Conservation (phyloP, 1,140 invertebrate species). For the Drosophila prosaltans region DNA sequence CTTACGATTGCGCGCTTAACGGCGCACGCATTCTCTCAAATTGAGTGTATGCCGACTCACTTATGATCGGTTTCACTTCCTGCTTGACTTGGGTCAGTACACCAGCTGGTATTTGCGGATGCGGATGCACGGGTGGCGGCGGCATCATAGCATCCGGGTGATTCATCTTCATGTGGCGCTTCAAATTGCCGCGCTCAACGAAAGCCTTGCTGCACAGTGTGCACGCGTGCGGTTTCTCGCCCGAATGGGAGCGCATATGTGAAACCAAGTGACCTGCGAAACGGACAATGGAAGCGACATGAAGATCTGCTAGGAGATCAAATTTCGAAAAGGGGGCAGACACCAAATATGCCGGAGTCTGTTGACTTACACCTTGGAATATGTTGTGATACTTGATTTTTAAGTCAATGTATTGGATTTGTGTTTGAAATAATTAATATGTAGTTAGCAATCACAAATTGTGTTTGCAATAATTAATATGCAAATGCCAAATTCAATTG, state of each 20-base stretch:
- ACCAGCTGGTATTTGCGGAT: conserved; percentile 82
- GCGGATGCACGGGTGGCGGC: conserved; percentile 80
- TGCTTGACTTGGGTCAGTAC: conserved; percentile 81
- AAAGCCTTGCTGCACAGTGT: conserved; percentile 91
- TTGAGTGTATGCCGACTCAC: conserved; percentile 68
- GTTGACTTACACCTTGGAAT: background rate
- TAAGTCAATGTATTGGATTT: background rate
- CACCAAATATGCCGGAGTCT: background rate
- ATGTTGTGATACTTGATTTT: background rate
- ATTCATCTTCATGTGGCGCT: conserved; percentile 85
- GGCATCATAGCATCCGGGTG: conserved; percentile 83
- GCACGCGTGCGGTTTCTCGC: conserved; percentile 91
- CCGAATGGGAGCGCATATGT: conserved; percentile 94
- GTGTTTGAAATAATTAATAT: too few relatives aligned
- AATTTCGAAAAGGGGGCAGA: conserved; percentile 48
- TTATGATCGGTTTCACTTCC: conserved; percentile 82
- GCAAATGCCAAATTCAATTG: background rate
- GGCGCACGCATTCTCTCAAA: conserved; percentile 29
- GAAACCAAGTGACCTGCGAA: conserved; percentile 90
- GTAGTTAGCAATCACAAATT: background rate
- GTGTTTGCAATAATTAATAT: background rate
- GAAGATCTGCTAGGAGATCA: conserved; percentile 53
- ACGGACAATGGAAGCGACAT: conserved; percentile 77
- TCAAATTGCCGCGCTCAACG: conserved; percentile 90
- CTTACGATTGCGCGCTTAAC: background rate